Conservation (phyloP, 2,888 invertebrate species). For the Anthrax anthrax region DNA sequence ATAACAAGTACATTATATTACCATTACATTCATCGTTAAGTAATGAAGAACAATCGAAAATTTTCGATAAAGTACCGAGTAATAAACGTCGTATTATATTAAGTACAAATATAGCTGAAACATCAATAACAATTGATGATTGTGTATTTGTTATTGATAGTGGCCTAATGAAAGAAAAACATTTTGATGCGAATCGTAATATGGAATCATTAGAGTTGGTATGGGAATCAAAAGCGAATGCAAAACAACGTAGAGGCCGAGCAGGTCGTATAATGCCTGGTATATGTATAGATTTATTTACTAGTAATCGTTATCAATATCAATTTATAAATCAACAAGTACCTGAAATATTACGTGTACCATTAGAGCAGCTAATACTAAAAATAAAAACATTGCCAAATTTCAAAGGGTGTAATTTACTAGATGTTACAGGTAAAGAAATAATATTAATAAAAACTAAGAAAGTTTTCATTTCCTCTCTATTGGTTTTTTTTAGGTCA, state of each 20-base stretch:
- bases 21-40: slow-evolving; percentile 76
- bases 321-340: slow-evolving; percentile 59
- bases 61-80: slow-evolving; percentile 51
- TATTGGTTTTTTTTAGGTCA: slow-evolving; percentile 35
- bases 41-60: slow-evolving; percentile 66
- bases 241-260: slow-evolving; percentile 74
- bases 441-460: neutral
- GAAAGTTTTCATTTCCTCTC: neutral
- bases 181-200: slow-evolving; percentile 51
- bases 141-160: slow-evolving; percentile 88
- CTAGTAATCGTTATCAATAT: slow-evolving; percentile 50
- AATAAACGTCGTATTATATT: slow-evolving; percentile 77
- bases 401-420: slow-evolving; percentile 22
- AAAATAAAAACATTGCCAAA: slow-evolving; percentile 53
- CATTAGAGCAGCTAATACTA: slow-evolving; percentile 67
- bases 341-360: slow-evolving; percentile 81
- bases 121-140: slow-evolving; percentile 90
- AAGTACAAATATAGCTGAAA: slow-evolving; percentile 88
- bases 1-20: slow-evolving; percentile 54
- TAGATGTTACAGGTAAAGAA: slow-evolving; percentile 21
- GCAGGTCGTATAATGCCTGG: slow-evolving; percentile 86
- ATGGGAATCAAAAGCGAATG: slow-evolving; percentile 86
- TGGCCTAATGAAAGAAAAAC: slow-evolving; percentile 85
- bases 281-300: slow-evolving; percentile 69
- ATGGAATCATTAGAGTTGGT: slow-evolving; percentile 77